A percentile compares a stretch with the other conserved stretches of the same genome.
Conservation (phyloP, 2,888 invertebrate species). For the Melanchra persicariae region DNA sequence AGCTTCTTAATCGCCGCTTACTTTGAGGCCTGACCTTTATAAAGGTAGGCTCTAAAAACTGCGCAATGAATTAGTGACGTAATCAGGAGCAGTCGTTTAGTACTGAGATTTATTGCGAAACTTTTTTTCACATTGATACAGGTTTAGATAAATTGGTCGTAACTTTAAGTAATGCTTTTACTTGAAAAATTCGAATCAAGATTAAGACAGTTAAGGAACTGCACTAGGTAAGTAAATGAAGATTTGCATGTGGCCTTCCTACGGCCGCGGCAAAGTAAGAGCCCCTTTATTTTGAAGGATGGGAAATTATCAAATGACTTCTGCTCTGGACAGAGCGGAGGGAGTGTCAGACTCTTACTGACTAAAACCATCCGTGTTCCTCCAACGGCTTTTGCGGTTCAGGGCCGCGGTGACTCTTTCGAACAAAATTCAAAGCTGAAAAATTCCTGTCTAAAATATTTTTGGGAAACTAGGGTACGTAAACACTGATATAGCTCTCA, state of each 20-base stretch:
- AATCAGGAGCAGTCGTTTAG: constrained; percentile 52
- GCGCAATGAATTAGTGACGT: constrained; percentile 60
- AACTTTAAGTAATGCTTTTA: constrained; percentile 63
- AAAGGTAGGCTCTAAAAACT: constrained; percentile 48
- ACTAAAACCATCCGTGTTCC: too few relatives aligned
- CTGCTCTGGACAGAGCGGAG: too few relatives aligned
- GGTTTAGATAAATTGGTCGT: constrained; percentile 59
- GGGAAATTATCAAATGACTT: too few relatives aligned
- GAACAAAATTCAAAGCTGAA: constrained; percentile 15
- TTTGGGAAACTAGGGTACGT: constrained; percentile 22
- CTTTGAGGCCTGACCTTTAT: constrained; percentile 39
- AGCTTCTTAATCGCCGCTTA: constrained; percentile 11
- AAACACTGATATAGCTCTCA: constrained; percentile 15
- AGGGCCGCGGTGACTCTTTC: too few relatives aligned
- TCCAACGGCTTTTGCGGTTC: too few relatives aligned
- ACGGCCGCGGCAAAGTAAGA: too few relatives aligned
- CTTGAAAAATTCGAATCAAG: constrained; percentile 49
- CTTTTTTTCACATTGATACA: constrained; percentile 67
- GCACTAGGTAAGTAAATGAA: not conserved
- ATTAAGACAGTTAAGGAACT: constrained; percentile 1
- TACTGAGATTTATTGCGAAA: constrained; percentile 66
- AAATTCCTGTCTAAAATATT: not conserved
- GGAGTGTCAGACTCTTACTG: too few relatives aligned
- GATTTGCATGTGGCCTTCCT: too few relatives aligned
- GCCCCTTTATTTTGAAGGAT: too few relatives aligned